Evolutionary conservation across 2,888 invertebrate species (phyloP), one percentile per base, ranked within the genome.

Genomic region (Orthonevra nobilis): DNA sequence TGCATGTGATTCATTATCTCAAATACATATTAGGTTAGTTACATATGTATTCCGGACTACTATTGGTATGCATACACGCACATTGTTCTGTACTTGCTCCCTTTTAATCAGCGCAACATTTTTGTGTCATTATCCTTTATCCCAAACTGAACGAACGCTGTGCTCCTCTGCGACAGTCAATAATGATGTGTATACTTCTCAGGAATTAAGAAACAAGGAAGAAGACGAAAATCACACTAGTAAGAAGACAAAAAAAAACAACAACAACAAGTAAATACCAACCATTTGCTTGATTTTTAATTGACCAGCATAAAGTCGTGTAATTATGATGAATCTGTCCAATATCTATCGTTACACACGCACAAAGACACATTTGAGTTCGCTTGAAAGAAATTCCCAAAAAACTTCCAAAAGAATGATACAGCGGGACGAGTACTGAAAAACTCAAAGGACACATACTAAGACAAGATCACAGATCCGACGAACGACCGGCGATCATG

Each of bases 61-160:
- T 60, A 61, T 68, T 73, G 79, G 74, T 68, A 79, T 79, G 79
- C 74, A 81, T 52, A 60, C 63, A 28, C 17, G 56, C 50, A 56
- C 73, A 73, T 73, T 73, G 68, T 56, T 74, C 50, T 23, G 66
- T 81, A 81, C 79, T 81, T 81, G 81, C 81, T 81, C 81, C 74
- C 81, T 68, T 81, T 81, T 81, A 81, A 81, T 81, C 81, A 81
- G 50, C 81, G 63, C 58, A 66, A 66, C 74, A 81, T 81, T 74
- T 81, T 69, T 81, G 68, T 81, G 52, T 81, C 74, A 81, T 74
- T 81, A 81, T 81, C 81, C 74, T 74, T 74, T 81, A 73, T 74
- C 81, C 73, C 58, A 12, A 20, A n/a, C n/a, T n/a, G n/a, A n/a
- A n/a, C n/a, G n/a, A n/a, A 17, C 9, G 28, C 20, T 15, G 23